These are phyloP conservation scores for Nyleta sp. DNA, from an alignment of 2,888 invertebrate species.

Conservation along the genomic window DNA sequence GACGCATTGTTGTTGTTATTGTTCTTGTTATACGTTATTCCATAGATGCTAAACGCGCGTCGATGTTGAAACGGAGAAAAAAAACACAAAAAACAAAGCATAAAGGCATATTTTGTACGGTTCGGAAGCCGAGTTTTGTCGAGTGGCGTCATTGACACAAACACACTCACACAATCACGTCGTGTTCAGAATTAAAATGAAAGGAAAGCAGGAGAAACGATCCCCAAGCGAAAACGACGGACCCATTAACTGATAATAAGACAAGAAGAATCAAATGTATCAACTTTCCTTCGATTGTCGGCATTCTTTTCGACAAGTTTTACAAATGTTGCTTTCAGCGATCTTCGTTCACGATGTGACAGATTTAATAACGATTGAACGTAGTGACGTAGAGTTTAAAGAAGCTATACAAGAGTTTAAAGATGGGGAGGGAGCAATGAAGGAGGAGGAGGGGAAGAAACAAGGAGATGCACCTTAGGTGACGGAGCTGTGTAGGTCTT, in stretches of 20 bases:
- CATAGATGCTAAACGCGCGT: slow-evolving; percentile 70
- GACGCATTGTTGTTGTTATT: slow-evolving; percentile 74
- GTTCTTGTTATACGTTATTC: slow-evolving; percentile 75
- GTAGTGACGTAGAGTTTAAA: slow-evolving; percentile 41
- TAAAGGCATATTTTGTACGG: slow-evolving; percentile 73
- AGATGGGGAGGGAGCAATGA: no score
- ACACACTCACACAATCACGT: slow-evolving; percentile 30
- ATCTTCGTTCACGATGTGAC: slow-evolving; percentile 36
- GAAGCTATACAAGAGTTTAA: no score
- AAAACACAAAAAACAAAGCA: slow-evolving; percentile 14
- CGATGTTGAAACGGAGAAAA: slow-evolving; percentile 51
- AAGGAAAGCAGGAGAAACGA: neutral
- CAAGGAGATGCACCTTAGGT: slow-evolving; percentile 51
- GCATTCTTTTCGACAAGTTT: slow-evolving; percentile 47
- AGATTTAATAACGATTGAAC: slow-evolving; percentile 40
- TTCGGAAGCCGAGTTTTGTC: slow-evolving; percentile 55
- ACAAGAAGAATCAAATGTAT: slow-evolving; percentile 14
- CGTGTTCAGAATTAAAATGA: slow-evolving; percentile 20
- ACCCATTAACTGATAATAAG: neutral
- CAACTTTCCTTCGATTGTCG: slow-evolving; percentile 24
- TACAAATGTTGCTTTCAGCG: slow-evolving; percentile 39
- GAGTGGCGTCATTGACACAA: slow-evolving; percentile 27
- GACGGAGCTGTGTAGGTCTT: slow-evolving; percentile 63
- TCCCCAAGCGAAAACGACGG: no score
- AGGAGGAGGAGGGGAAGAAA: neutral